Evolutionary conservation across 1,140 invertebrate genomes (phyloP).

Genomic region (Pemphigus obesinymphae): DNA sequence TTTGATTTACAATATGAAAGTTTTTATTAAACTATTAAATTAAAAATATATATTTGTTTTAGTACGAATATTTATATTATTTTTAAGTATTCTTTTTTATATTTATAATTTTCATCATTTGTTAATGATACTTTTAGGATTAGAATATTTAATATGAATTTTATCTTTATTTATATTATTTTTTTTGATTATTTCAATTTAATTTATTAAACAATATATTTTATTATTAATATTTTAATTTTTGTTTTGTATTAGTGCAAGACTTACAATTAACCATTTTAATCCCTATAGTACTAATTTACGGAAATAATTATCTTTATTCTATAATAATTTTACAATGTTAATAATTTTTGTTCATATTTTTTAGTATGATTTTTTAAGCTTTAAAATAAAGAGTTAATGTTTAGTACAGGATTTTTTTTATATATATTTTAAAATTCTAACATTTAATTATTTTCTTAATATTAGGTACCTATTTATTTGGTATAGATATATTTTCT

Average conservation of each 20-base stretch:
- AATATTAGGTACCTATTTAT: slow-evolving; percentile 1
- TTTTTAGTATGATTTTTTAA: background rate
- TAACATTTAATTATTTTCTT: background rate
- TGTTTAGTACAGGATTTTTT: background rate
- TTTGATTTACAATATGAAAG: slow-evolving; percentile 2
- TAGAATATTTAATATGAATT: too few relatives aligned
- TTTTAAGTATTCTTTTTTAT: background rate
- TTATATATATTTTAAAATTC: background rate
- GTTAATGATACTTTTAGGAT: too few relatives aligned
- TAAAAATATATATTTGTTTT: background rate
- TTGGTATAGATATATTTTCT: slow-evolving; percentile 1
- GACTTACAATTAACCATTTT: background rate
- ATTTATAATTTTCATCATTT: too few relatives aligned
- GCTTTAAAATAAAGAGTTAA: background rate
- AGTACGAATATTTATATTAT: background rate
- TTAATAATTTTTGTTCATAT: background rate
- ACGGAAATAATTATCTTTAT: background rate
- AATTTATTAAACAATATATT: slow-evolving; percentile 9
- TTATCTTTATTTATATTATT: background rate
- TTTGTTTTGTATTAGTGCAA: slow-evolving; percentile 6
- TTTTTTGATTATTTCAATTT: background rate
- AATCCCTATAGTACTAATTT: background rate
- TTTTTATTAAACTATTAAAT: background rate
- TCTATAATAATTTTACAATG: background rate
- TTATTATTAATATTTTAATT: background rate